phyloP scores from a whole-genome alignment of 2,797 vertebrate genomes.

The Acridotheres tristis region DNA sequence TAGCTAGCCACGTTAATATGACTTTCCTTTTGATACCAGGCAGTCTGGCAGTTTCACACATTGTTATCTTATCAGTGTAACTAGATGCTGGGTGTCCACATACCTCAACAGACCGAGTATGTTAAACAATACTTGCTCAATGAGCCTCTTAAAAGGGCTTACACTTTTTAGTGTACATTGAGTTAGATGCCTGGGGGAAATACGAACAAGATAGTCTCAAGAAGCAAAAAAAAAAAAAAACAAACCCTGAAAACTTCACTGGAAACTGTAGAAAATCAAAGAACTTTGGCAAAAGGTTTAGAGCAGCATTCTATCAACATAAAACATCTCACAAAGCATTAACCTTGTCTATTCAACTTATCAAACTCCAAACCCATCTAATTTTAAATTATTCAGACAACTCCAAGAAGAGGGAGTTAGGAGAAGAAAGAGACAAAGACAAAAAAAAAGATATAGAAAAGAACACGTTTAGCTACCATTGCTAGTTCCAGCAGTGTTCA shows the following conservation, averaged over 20 bases:
- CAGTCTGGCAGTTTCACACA: neutral
- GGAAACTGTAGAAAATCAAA: neutral
- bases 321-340: neutral
- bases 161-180: neutral
- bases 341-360: neutral
- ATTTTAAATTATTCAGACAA: neutral
- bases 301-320: neutral
- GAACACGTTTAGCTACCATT: neutral
- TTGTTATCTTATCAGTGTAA: neutral
- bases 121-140: neutral
- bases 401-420: neutral
- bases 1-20: no score
- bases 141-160: neutral
- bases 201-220: neutral
- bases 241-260: neutral
- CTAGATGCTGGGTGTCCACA: neutral
- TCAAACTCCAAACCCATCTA: neutral
- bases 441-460: neutral
- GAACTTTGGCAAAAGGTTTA: neutral
- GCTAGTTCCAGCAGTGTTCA: neutral
- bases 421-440: neutral
- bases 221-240: neutral
- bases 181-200: neutral
- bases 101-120: accelerated
- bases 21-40: neutral